Base-by-base conservation (phyloP, 2,888 invertebrate genomes). In the Drosophila flavopinicola region DNA sequence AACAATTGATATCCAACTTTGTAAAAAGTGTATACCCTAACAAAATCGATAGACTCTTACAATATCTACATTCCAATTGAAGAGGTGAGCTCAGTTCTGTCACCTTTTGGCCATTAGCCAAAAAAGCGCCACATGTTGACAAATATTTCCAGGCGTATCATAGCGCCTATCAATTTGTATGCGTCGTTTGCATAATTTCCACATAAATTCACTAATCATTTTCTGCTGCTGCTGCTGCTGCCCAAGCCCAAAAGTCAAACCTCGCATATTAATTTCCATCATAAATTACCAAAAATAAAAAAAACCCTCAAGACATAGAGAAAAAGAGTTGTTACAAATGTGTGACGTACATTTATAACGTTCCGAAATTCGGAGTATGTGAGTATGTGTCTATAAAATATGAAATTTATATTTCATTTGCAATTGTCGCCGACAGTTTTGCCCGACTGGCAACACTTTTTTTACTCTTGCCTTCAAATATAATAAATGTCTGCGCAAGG, bases 321-420 rank as follows among this genome's bases (percentile, higher is more conserved):
- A 49, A 48, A 71, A 64, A 66, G 57, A 67, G 53, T 56, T 66
- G 53, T 45, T 27, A 39, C n/a, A 48, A 53, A 45, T 59, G 48
- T 56, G 44, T 59, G 66, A 69, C 69, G 54, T 59, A 47, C 66
- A 78, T 72, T 78, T 71, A 53, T 64, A 71, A 68, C 47, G 30
- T 27, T 56, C 39, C 29, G 6, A 38, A 70, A 52, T 66, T 58
- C 70, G 47, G 38, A 47, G 49, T 60, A 52, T 27, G 47, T 32
- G 42, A 37, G 63, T 33, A 66, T 45, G 52, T 86, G 68, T 86
- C 74, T 76, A 68, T 85, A 80, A 82, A 74, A 82, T 82, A 86
- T 84, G 80, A 82, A 82, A 82, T 86, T 84, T 87, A 85, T 83
- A 87, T 83, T 75, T 83, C 85, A 87, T 73, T 75, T 85, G 83